A percentile compares a stretch with the other conserved stretches of the same genome.
Conservation (phyloP, 2,113 vertebrate species). For the Pseudonaja textilis region DNA sequence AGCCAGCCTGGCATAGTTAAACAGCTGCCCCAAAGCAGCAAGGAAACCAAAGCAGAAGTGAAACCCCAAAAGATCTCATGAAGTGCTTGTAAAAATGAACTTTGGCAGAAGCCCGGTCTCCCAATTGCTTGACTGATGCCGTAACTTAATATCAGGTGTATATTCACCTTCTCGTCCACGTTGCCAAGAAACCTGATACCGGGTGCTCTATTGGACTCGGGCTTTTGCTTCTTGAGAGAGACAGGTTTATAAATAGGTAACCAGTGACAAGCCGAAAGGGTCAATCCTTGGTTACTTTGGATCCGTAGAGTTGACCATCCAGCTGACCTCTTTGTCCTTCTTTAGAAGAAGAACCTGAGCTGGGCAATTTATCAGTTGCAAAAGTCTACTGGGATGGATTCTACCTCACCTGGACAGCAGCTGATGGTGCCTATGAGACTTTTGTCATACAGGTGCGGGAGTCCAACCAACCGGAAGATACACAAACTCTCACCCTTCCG, state of each 20-base stretch:
- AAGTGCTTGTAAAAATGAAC: not conserved
- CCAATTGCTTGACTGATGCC: conserved; percentile 7
- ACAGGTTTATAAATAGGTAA: not conserved
- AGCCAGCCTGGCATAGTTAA: not conserved
- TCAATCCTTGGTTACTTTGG: not conserved
- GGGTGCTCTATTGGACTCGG: not conserved
- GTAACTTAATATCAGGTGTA: not conserved
- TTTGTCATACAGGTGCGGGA: conserved; percentile 89
- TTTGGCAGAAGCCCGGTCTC: not conserved
- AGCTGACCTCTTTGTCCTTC: conserved; percentile 68
- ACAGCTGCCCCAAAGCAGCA: not conserved
- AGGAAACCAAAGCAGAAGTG: not conserved
- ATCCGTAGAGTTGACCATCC: conserved; percentile 46
- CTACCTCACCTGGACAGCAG: conserved; percentile 85
- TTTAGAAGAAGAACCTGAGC: conserved; percentile 83
- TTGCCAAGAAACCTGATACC: not conserved
- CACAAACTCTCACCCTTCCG: conserved; percentile 74
- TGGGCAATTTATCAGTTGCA: conserved; percentile 77
- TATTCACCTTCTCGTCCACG: not conserved
- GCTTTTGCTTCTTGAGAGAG: not conserved
- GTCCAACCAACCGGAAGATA: conserved; percentile 59
- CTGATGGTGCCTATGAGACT: conserved; percentile 74
- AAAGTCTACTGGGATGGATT: conserved; percentile 86
- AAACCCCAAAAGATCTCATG: not conserved
- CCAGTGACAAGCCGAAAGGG: not conserved